Percentiles rank a stretch among this genome's conserved stretches.
Evolutionary conservation across 1,140 invertebrate species (phyloP).

Genomic region (Akabosia matsudoensis): DNA sequence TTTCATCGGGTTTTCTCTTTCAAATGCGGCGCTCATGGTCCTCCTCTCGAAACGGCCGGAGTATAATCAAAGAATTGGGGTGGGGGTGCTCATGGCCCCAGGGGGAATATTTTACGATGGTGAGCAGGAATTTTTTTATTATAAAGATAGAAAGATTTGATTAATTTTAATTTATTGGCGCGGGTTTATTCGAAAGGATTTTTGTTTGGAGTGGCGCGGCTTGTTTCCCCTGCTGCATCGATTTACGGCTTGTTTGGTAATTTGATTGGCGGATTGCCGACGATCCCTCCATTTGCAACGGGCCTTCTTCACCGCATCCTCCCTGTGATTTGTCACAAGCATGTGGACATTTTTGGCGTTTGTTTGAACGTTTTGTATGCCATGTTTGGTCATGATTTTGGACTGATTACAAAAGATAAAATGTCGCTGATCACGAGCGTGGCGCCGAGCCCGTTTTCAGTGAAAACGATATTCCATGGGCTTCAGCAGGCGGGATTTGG

Average conservation of each 20-base stretch:
- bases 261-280: background rate
- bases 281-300: background rate
- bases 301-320: background rate
- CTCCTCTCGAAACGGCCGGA: constrained; percentile 59
- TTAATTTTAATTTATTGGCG: background rate
- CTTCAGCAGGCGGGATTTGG: constrained; percentile 50
- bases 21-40: constrained; percentile 33
- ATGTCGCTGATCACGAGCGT: constrained; percentile 49
- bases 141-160: background rate
- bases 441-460: constrained; percentile 60
- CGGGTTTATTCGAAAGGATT: background rate
- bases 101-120: background rate
- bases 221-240: background rate
- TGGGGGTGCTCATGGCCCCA: background rate
- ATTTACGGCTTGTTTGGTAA: background rate
- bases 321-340: background rate
- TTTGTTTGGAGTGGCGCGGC: background rate
- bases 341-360: background rate
- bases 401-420: constrained; percentile 34
- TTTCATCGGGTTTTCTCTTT: background rate
- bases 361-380: background rate
- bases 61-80: constrained; percentile 51
- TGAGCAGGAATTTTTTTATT: too few species aligned
- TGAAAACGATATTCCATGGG: constrained; percentile 55
- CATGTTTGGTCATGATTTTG: background rate